A percentile compares a stretch with the other conserved stretches of the same genome.
phyloP scores from a whole-genome alignment of 2,888 invertebrate genomes.

The Dicranocentrus wangi region DNA sequence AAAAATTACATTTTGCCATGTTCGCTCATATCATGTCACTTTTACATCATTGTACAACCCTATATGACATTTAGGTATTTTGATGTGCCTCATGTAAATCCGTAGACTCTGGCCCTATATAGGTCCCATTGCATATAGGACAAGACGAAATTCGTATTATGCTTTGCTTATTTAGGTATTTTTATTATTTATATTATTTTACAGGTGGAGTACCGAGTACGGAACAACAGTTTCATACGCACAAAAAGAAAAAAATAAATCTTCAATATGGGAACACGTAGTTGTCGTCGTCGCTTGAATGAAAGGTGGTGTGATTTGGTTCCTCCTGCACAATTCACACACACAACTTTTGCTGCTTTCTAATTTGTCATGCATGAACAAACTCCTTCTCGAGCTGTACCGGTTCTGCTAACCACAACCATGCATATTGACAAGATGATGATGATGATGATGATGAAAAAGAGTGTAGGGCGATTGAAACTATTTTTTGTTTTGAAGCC shows the following conservation, averaged over 20 bases:
- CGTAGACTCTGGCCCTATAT: not conserved
- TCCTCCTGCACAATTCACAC: not conserved
- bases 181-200: no score
- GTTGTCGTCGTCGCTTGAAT: no score
- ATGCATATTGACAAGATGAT: conserved; percentile 1
- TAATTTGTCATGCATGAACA: conserved; percentile 36
- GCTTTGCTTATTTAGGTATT: no score
- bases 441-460: no score
- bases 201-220: not conserved
- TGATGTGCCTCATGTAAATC: not conserved
- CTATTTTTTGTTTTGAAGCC: no score
- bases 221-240: not conserved
- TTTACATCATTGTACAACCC: not conserved
- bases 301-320: no score
- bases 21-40: not conserved
- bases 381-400: conserved; percentile 8
- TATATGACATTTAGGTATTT: not conserved
- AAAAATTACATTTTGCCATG: no score
- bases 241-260: not conserved
- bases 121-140: no score
- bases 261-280: not conserved
- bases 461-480: no score
- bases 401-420: no score
- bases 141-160: no score
- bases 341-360: conserved; percentile 34